phyloP scores from a whole-genome alignment of 2,888 invertebrate genomes.

The Agrochola lychnidis region DNA sequence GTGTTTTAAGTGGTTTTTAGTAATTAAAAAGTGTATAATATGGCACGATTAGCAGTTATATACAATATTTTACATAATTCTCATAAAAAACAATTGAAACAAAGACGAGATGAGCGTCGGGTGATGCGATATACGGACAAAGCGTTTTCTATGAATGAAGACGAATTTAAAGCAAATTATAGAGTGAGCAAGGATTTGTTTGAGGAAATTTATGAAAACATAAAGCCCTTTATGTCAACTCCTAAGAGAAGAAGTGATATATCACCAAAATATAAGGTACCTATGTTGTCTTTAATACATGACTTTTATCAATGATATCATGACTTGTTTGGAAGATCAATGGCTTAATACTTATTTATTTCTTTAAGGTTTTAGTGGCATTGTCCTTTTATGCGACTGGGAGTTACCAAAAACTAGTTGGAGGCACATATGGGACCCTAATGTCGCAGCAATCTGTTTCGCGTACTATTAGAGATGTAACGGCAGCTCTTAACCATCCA shows the following conservation, averaged over 20 bases:
- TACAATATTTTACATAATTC: background rate
- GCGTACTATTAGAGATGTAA: slow-evolving; percentile 15
- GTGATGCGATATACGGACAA: background rate
- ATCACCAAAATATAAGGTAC: background rate
- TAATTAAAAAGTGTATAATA: too few species aligned
- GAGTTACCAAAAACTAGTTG: slow-evolving; percentile 11
- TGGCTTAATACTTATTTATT: too few species aligned
- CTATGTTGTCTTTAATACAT: too few species aligned
- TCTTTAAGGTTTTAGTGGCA: slow-evolving; percentile 3
- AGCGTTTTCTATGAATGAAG: slow-evolving; percentile 11
- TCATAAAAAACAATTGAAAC: background rate
- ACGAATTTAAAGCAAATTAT: slow-evolving; percentile 11
- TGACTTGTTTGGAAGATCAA: too few species aligned
- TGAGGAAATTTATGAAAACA: background rate
- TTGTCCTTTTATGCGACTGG: slow-evolving; percentile 15
- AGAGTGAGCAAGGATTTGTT: slow-evolving; percentile 6
- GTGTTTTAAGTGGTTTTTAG: too few species aligned
- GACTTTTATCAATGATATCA: too few species aligned
- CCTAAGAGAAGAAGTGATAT: slow-evolving; percentile 6
- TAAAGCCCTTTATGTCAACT: background rate
- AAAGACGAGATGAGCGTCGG: background rate
- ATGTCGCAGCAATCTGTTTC: slow-evolving; percentile 1
- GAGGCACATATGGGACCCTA: slow-evolving; percentile 12
- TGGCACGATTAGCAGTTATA: background rate
- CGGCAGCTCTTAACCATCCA: slow-evolving; percentile 14